phyloP scores from a whole-genome alignment of 2,113 vertebrate genomes.

The Cynopterus brachyotis region DNA sequence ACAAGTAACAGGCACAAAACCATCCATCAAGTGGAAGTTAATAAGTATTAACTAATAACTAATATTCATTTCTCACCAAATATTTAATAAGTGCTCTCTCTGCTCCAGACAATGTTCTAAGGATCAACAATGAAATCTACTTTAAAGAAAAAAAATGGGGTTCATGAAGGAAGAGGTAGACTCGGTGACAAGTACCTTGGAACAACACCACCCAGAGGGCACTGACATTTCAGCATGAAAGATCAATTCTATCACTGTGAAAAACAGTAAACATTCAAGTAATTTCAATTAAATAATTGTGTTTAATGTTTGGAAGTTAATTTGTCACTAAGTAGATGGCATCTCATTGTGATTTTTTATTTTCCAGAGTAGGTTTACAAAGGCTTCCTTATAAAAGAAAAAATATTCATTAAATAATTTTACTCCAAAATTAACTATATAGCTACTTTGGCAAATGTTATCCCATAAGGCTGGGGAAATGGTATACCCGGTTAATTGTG shows the following conservation, averaged over 20 bases:
- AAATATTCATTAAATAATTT: background rate
- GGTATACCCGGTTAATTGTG: background rate
- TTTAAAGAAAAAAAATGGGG: background rate
- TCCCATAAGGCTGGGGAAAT: background rate
- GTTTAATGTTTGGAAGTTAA: background rate
- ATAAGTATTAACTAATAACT: background rate
- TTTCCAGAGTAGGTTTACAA: background rate
- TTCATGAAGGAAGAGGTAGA: background rate
- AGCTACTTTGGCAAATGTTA: background rate
- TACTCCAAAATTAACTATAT: background rate
- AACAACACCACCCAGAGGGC: background rate
- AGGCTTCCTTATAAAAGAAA: background rate
- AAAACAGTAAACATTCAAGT: background rate
- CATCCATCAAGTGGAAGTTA: background rate
- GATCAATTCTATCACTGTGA: background rate
- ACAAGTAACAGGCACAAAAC: background rate
- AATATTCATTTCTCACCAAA: background rate
- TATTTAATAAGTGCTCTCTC: background rate
- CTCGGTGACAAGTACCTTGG: background rate
- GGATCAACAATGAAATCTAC: background rate
- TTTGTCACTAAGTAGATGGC: conserved; percentile 11
- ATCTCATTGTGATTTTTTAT: conserved; percentile 1
- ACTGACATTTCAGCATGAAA: background rate
- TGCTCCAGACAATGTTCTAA: background rate
- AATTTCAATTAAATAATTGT: conserved; percentile 1